Evolutionary conservation across 2,797 vertebrate genomes (phyloP), one percentile per base, ranked within the genome.

Genomic region (Pipistrellus pygmaeus): DNA sequence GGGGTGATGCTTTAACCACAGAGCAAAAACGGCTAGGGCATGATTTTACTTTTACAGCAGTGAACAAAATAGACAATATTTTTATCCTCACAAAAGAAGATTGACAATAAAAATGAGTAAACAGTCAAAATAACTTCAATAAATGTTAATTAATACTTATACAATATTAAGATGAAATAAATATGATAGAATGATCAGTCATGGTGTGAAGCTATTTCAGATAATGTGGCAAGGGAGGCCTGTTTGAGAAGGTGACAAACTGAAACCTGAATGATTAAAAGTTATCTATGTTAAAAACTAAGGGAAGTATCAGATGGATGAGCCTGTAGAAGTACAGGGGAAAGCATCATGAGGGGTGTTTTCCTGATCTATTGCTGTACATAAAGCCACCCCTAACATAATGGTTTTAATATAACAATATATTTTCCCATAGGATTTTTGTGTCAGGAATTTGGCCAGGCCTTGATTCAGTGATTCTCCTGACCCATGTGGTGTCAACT

Each of bases 91-190:
- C 51, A 21, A 62, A 73, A 68, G n/a, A 60, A 85, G 27, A 4
- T 10, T 35, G 35, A 25, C 20, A 84, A 87, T 32, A 68, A 51
- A 55, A 84, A 62, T 55, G 51, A 55, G 7, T 69, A 51, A 84
- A 60, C 8, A 75, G n/a, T 62, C 32, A 72, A 80, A 85, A 72
- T 30, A 77, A 38, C 10, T 95, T 71, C 27, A 85, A 10, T 46
- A 66, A 72, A 38, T 72, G 10, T 89, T 95, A 95, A 55, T 15
- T 48, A 75, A 44, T 77, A 51, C n/a, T 76, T 51, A 85, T 9
- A 66, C 46, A 72, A 46, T 60, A 23, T 72, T 95, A 71, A 88
- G 71, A 66, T 62, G 18, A 80, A 71, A 76, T 25, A 64, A 64
- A 5, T 44, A 72, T 71, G 57, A 64, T 25, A 14, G 51, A 85